Base-by-base conservation (phyloP, 1,140 invertebrate species). In the Pseudomyrmex sp. region DNA sequence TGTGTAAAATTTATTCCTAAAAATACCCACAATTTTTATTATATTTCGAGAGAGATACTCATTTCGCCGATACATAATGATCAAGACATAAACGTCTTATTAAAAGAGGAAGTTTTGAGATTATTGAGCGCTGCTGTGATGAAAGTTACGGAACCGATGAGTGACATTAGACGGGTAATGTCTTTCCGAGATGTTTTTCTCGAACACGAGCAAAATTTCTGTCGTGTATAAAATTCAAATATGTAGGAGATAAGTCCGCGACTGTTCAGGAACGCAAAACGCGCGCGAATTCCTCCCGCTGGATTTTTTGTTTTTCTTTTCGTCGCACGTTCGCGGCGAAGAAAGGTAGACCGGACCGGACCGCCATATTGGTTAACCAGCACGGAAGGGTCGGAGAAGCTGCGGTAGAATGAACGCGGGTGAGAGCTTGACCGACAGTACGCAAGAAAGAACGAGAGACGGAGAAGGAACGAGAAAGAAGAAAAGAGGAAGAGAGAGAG, bases 301-400 rank as follows among this genome's bases (percentile, higher is more conserved):
- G 26, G 8, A 4, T 15, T 18, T 73, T 77, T 80, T 80, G 18
- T 82, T 3, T 35, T 7, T 35, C 35, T 35, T 35, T 35, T 35
- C 35, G 35, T 46, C 59, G 44, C 48, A 9, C 66, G 48, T 82
- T 85, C 54, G 52, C 46, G 56, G 77, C 35, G 10, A 87, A 88
- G 66, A 35, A 13, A 23, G 61, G 4, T 9, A 69, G 15, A 59
- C 61, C 61, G 46, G 77, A 50, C 18, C 52, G 26, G n/a, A 20
- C 3, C 83, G 84, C 50, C 56, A 62, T 66, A 52, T 84, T 75
- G 70, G 58, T 58, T 48, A 69, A 23, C n/a, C 65, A 50, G 76
- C 35, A 50, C 75, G 66, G 83, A 85, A 70, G 82, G 65, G 58
- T 70, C 56, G 73, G 65, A 80, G 87, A 90, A 87, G 59, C 63